These are phyloP conservation scores for Hippolais icterina DNA, from an alignment of 2,113 vertebrate species.

Conservation along the genomic window DNA sequence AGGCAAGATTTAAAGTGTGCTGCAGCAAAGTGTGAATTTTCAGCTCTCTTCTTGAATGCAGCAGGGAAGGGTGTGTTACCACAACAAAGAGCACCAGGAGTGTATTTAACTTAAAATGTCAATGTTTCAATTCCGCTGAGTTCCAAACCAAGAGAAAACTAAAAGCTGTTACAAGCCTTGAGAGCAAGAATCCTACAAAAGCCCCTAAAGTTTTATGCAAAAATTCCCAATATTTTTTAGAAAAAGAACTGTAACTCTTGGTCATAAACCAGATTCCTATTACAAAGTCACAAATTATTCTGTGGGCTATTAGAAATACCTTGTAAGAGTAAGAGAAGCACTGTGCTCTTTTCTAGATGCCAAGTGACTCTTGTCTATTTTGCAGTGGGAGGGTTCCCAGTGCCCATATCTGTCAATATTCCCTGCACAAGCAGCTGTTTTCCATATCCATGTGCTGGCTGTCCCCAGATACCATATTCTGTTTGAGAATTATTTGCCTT, in stretches of 20 bases:
- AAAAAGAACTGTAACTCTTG: background rate
- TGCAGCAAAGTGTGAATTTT: background rate
- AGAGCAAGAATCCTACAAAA: background rate
- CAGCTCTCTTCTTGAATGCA: background rate
- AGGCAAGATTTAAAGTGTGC: background rate
- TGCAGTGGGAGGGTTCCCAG: background rate
- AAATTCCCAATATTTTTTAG: background rate
- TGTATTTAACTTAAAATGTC: background rate
- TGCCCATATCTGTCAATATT: background rate
- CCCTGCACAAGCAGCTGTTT: background rate
- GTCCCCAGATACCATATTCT: background rate
- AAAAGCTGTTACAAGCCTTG: background rate
- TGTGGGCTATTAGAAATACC: background rate
- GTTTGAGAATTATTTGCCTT: background rate
- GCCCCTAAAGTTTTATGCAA: background rate
- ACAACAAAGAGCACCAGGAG: background rate
- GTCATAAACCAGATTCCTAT: background rate
- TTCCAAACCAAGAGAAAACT: background rate
- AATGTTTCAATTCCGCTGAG: background rate
- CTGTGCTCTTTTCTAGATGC: background rate
- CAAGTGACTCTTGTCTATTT: background rate
- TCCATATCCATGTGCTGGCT: background rate
- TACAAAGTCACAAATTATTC: background rate
- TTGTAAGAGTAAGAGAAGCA: background rate
- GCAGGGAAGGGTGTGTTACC: background rate